Conservation (phyloP, 2,113 vertebrate species). For the Trematocara unimaculatum region DNA sequence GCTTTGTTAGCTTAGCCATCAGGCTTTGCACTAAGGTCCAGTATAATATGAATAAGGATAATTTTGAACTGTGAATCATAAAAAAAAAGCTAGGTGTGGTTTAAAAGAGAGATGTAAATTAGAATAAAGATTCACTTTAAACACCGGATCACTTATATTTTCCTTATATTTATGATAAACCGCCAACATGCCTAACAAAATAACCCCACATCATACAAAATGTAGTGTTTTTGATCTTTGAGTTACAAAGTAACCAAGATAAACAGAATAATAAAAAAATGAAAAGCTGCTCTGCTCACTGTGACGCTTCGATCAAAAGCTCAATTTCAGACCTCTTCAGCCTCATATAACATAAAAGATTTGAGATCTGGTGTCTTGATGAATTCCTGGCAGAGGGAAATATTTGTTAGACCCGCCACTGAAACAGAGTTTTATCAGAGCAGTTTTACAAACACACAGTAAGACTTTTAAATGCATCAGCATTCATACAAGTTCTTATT, state of each 20-base stretch:
- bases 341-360: not conserved
- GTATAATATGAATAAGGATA: not conserved
- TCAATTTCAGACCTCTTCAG: not conserved
- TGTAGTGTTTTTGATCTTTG: not conserved
- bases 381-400: not conserved
- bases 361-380: conserved; percentile 10
- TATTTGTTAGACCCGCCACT: not conserved
- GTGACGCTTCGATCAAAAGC: conserved; percentile 13
- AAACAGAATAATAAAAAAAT: not conserved
- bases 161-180: not conserved
- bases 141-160: not conserved
- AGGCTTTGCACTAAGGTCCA: not conserved
- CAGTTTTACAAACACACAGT: not conserved
- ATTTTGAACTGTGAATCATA: not conserved
- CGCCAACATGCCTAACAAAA: not conserved
- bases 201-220: not conserved
- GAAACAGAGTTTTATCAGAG: not conserved
- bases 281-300: not conserved
- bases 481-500: not conserved
- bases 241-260: not conserved
- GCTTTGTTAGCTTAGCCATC: not conserved
- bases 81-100: not conserved
- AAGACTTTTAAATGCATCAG: not conserved
- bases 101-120: not conserved
- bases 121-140: not conserved